Evolutionary conservation across 2,888 invertebrate species (phyloP), one percentile per base, ranked within the genome.

Genomic region (Idaea aversata): DNA sequence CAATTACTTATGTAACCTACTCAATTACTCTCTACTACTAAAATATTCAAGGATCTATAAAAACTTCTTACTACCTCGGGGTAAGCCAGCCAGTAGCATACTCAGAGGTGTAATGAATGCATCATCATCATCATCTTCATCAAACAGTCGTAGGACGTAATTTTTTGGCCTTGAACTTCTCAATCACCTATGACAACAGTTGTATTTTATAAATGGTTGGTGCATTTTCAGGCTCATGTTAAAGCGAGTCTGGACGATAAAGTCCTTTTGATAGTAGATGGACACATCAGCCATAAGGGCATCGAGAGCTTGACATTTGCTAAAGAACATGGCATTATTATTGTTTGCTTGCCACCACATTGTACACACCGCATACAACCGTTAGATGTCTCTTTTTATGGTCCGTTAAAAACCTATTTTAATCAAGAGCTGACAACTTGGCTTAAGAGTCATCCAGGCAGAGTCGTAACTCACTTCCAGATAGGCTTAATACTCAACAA

Each of bases 341-440:
- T 63, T 10, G 10, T 72, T 0, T 70, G 72, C 63, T 36, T 73
- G 25, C 68, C 65, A n/a, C 65, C 62, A 13, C 61, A 65, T 63
- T 77, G 75, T 65, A 80, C 77, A 13, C 75, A 81, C 36, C 36
- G 36, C 36, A 36, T 83, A 70, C 79, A 87, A 74, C 77, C 85
- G 64, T 71, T 81, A 5, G 79, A 83, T 64, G 78, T 80, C 5
- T 64, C 70, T 13, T 79, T 80, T 67, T 78, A 73, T 72, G 76
- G 73, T 0, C 81, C 82, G 47, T 66, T 83, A 15, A 75, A 71
- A 35, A 77, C 76, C 0, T 79, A 70, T 71, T 81, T 75, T 64
- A 72, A 75, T 59, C 76, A 80, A 72, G 77, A 77, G 65, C 67
- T 78, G 47, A 59, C 64, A n/a, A 74, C 61, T 16, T 82, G 75